Evolutionary conservation across 2,113 vertebrate genomes (phyloP).

Genomic region (Myotis lucifugus): DNA sequence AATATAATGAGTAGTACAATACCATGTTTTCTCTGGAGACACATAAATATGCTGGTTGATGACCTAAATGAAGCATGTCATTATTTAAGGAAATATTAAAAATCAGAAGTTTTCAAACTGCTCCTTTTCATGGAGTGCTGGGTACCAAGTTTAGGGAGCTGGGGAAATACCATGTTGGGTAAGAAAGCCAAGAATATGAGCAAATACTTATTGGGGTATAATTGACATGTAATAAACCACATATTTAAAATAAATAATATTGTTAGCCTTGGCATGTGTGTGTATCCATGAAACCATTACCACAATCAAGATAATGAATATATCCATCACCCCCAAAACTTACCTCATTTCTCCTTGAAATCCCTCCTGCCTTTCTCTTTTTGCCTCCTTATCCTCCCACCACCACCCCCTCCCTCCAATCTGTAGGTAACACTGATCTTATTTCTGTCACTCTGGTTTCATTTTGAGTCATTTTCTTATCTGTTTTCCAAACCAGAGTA

Average conservation of each 20-base stretch:
- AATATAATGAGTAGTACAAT: neutral
- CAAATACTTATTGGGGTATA: neutral
- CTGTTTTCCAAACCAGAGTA: neutral
- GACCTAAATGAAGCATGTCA: conserved; percentile 21
- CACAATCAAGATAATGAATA: neutral
- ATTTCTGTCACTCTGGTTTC: neutral
- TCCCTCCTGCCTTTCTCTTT: neutral
- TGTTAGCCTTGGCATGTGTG: neutral
- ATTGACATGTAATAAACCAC: neutral
- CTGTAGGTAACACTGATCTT: neutral
- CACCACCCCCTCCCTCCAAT: accelerated
- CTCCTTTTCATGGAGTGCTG: neutral
- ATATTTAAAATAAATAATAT: conserved; percentile 55
- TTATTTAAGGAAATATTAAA: conserved; percentile 47
- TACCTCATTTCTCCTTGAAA: conserved; percentile 19
- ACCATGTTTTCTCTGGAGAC: neutral
- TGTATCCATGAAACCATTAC: neutral
- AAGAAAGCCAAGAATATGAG: conserved; percentile 1
- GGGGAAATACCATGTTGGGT: neutral
- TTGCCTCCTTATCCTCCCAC: neutral
- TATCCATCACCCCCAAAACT: neutral
- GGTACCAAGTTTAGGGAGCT: neutral
- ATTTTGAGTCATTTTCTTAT: conserved; percentile 32
- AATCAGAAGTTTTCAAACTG: neutral
- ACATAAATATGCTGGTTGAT: neutral